A percentile compares a stretch with the other conserved stretches of the same genome.
Evolutionary conservation across 2,113 vertebrate species (phyloP).

Genomic region (Zosterops pallidus): DNA sequence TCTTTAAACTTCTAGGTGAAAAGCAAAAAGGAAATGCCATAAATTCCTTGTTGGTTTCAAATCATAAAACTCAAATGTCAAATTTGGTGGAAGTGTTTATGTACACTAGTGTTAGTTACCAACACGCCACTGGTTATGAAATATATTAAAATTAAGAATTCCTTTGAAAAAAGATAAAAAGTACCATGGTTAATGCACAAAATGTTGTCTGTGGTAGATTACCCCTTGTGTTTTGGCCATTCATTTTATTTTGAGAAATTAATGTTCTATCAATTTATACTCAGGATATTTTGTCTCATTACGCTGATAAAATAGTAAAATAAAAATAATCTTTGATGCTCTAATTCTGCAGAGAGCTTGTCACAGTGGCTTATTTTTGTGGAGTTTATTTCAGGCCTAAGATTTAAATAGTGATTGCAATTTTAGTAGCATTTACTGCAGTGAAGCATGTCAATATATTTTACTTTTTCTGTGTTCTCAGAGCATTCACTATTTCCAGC

Average conservation of each 20-base stretch:
- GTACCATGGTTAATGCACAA: background rate
- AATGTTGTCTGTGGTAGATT: background rate
- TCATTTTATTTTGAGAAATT: background rate
- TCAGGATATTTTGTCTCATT: background rate
- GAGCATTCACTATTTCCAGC: background rate
- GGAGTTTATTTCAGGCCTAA: background rate
- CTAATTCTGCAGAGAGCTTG: background rate
- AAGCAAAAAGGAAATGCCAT: background rate
- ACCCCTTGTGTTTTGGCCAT: background rate
- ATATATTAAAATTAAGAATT: background rate
- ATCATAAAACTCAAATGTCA: background rate
- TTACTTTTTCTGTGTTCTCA: background rate
- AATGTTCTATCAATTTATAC: background rate
- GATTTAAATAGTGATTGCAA: background rate
- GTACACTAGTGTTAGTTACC: background rate
- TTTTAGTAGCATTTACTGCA: background rate
- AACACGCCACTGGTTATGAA: background rate
- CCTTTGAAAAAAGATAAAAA: background rate
- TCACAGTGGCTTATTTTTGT: background rate
- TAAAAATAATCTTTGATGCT: background rate
- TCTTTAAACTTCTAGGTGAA: background rate
- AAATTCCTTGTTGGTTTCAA: background rate
- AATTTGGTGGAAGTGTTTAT: background rate
- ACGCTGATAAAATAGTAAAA: background rate
- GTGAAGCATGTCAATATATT: background rate